Base-by-base conservation (phyloP, 2,888 invertebrate genomes). In the Adineta ricciae region DNA sequence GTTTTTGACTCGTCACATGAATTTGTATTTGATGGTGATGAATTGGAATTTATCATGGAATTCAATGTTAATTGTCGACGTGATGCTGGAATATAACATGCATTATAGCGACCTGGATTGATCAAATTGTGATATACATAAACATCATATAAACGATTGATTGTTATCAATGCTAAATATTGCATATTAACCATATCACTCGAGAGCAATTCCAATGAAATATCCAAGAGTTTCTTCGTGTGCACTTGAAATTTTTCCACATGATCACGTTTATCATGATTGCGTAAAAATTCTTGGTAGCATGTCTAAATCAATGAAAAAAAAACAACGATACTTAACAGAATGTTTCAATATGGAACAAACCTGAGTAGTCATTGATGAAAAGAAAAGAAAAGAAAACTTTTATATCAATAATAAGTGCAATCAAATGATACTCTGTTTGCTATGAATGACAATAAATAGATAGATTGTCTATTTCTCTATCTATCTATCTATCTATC, bases 111-210 rank as follows among this genome's bases (percentile, higher is more conserved):
- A 21, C 85, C 85, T 36, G 83, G 85, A 84, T 85, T 83, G 9
- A 85, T 78, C 14, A 85, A 56, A 83, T 84, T 82, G n/a, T 85
- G 84, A 54, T 82, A 85, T 38, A 85, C 85, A 84, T 85, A 85
- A 14, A 85, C 73, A n/a, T 85, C 85, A 41, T 83, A 85, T 16
- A 85, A 83, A 38, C 78, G 72, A 52, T 85, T 85, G 41, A 85
- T 85, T 32, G 85, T 84, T 41, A 36, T 73, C 16, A 85, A 84
- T 46, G 85, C 83, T 32, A 85, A 73, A 52, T 85, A 85, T 49
- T 85, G 85, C 38, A 85, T 64, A 38, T 83, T 72, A 0, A 83
- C 73, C 41, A 56, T 32, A 64, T 85, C 64, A 32, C 52, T 84
- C 52, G 83, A 73, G 24, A 64, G 24, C 36, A 85, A 84, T 64